Conservation (phyloP, 2,113 vertebrate genomes). For the Hiodon tergisus region DNA sequence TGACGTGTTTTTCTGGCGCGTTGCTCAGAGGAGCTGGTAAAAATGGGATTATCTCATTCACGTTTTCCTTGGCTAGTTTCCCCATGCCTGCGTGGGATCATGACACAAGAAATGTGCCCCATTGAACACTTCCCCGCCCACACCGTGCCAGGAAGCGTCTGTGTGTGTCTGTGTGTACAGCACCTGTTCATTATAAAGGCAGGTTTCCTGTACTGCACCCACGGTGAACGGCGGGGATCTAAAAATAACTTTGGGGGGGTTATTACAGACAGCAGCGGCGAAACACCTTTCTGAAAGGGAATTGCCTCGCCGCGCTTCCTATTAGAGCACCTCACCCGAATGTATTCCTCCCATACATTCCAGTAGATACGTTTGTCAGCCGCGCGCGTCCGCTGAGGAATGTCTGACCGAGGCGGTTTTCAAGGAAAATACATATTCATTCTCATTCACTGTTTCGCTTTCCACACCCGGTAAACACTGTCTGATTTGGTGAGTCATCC, state of each 20-base stretch:
- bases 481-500: background rate
- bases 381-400: background rate
- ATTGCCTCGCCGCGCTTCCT: constrained; percentile 50
- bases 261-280: constrained; percentile 38
- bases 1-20: background rate
- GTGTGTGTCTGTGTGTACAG: constrained; percentile 31
- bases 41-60: constrained; percentile 14
- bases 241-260: constrained; percentile 56
- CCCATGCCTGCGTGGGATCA: background rate
- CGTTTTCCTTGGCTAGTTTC: background rate
- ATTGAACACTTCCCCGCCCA: background rate
- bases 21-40: background rate
- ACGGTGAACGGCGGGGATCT: constrained; percentile 43
- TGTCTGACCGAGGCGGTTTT: background rate
- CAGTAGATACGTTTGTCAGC: constrained; percentile 36
- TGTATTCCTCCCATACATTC: constrained; percentile 35
- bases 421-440: constrained; percentile 38
- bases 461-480: background rate
- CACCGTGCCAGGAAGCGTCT: constrained; percentile 19
- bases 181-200: constrained; percentile 52
- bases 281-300: constrained; percentile 48
- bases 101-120: background rate
- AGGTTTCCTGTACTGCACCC: constrained; percentile 40
- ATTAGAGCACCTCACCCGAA: constrained; percentile 41
- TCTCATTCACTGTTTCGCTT: background rate